Percentiles rank a stretch among this genome's conserved stretches.
Conservation (phyloP, 2,888 invertebrate genomes). For the Deroplatys truncata region DNA sequence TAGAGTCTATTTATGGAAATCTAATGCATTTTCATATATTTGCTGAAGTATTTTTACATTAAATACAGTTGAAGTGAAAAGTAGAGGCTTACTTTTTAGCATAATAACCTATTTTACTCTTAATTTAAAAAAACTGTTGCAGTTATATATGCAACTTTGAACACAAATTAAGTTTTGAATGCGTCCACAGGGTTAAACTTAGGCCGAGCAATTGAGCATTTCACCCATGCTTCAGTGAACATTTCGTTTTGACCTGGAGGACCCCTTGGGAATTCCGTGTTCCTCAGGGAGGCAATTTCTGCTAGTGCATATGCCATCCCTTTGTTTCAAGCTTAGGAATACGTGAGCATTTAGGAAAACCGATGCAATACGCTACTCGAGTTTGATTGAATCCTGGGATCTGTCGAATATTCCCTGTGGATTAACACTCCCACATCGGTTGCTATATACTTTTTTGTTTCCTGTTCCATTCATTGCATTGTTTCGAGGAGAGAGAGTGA, state of each 20-base stretch:
- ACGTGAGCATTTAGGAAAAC: background rate
- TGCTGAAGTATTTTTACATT: too few relatives aligned
- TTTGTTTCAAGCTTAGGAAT: background rate
- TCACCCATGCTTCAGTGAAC: background rate
- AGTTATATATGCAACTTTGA: background rate
- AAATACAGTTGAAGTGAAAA: too few relatives aligned
- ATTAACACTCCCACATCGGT: background rate
- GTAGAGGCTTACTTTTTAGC: too few relatives aligned
- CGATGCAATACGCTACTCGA: background rate
- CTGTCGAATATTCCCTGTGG: background rate
- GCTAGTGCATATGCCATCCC: background rate
- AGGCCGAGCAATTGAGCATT: background rate
- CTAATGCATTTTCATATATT: too few relatives aligned
- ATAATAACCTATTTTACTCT: too few relatives aligned
- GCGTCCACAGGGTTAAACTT: background rate
- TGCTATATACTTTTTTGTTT: background rate
- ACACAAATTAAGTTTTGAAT: background rate
- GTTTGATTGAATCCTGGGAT: background rate
- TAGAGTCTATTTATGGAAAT: too few relatives aligned
- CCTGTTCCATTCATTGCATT: background rate
- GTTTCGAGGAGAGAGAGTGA: background rate
- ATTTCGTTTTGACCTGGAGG: background rate
- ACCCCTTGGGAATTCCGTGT: background rate
- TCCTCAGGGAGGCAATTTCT: background rate
- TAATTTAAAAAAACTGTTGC: too few relatives aligned